A percentile compares a stretch with the other conserved stretches of the same genome.
These are phyloP conservation scores for Cecropterus lyciades DNA, from an alignment of 1,140 invertebrate species.

Conservation along the genomic window DNA sequence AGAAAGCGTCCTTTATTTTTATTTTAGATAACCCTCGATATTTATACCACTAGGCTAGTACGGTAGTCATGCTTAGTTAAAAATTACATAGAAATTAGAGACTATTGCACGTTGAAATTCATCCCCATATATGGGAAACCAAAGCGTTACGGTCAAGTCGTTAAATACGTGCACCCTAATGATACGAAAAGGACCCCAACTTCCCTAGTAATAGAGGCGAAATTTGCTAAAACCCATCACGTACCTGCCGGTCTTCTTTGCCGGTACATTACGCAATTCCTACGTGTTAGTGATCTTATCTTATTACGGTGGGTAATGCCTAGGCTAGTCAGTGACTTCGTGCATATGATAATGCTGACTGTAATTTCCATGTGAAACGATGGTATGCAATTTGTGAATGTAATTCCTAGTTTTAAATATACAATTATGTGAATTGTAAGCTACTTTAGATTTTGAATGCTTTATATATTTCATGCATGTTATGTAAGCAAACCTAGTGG, in stretches of 20 bases:
- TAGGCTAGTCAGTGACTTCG: constrained; percentile 9
- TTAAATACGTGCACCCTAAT: neutral
- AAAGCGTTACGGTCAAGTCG: constrained; percentile 15
- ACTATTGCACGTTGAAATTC: constrained; percentile 8
- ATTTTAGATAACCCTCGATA: too few species aligned
- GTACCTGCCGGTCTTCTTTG: constrained; percentile 24
- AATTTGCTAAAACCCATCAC: neutral
- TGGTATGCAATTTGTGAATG: constrained; percentile 25
- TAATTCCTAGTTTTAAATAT: too few species aligned
- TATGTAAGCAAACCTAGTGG: too few species aligned
- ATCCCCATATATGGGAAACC: constrained; percentile 12
- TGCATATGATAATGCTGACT: constrained; percentile 9
- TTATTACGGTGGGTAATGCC: constrained; percentile 4
- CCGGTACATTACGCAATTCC: constrained; percentile 22
- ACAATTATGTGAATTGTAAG: too few species aligned
- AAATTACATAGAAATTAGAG: neutral
- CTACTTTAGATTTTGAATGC: too few species aligned
- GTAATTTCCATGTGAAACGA: neutral
- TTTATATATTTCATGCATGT: too few species aligned
- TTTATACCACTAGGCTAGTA: too few species aligned
- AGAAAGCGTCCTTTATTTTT: too few species aligned
- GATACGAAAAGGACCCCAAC: neutral
- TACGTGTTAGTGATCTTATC: constrained; percentile 29
- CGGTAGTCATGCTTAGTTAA: too few species aligned
- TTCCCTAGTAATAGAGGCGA: neutral